Conservation (phyloP, 2,113 vertebrate genomes). For the Silurus asotus region DNA sequence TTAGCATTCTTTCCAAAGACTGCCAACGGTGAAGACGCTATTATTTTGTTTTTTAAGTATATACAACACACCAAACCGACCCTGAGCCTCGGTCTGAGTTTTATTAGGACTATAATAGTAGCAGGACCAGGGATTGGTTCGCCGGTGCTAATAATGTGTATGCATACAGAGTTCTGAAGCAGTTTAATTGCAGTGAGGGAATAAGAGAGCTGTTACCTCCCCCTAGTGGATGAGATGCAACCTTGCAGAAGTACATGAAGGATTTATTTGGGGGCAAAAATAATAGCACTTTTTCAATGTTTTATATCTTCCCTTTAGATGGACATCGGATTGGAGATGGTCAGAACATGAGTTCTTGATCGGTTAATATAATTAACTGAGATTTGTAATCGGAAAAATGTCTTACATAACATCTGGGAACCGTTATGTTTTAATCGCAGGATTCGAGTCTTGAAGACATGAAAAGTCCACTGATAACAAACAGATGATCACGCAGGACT, state of each 20-base stretch:
- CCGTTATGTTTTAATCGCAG: neutral
- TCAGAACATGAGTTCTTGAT: conserved; percentile 56
- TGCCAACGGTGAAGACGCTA: conserved; percentile 55
- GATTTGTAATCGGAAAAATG: neutral
- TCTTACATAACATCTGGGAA: neutral
- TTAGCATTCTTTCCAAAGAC: conserved; percentile 74
- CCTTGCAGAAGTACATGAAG: conserved; percentile 68
- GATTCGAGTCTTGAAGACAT: neutral
- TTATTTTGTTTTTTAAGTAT: neutral
- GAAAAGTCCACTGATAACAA: neutral
- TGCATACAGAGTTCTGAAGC: neutral
- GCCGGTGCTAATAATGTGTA: neutral
- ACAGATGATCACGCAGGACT: neutral
- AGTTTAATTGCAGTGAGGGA: neutral
- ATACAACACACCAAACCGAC: conserved; percentile 13
- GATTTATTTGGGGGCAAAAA: conserved; percentile 57
- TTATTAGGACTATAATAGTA: neutral
- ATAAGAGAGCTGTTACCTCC: conserved; percentile 58
- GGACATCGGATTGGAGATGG: conserved; percentile 8
- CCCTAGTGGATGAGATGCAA: conserved; percentile 65
- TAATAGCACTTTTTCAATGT: conserved; percentile 65
- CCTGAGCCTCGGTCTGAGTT: conserved; percentile 7
- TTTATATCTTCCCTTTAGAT: conserved; percentile 39
- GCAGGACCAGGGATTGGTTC: conserved; percentile 17
- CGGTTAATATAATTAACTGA: conserved; percentile 31